These are phyloP conservation scores for Dynastes tityus DNA, from an alignment of 2,888 invertebrate species.

Conservation along the genomic window DNA sequence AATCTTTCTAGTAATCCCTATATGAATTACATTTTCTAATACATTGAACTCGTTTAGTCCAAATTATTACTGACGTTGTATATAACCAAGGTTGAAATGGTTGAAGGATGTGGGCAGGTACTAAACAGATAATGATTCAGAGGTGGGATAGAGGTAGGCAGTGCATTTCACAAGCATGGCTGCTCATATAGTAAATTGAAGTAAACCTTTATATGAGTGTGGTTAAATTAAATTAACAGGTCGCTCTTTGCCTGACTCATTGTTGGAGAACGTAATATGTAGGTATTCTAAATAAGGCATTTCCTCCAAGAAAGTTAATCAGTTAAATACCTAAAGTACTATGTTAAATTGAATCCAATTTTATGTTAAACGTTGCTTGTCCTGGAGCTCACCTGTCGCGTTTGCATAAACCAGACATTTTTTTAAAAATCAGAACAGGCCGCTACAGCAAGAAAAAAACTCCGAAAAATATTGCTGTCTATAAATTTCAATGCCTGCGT, in stretches of 20 bases:
- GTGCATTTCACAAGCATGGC: slow-evolving; percentile 39
- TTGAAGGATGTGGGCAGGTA: slow-evolving; percentile 47
- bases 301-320: slow-evolving; percentile 20
- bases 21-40: neutral
- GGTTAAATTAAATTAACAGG: slow-evolving; percentile 32
- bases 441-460: slow-evolving; percentile 10
- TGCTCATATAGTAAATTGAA: slow-evolving; percentile 33
- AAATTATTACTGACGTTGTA: slow-evolving; percentile 3
- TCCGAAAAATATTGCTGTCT: slow-evolving; percentile 9
- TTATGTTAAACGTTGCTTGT: neutral
- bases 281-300: slow-evolving; percentile 39
- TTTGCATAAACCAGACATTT: neutral
- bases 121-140: slow-evolving; percentile 45
- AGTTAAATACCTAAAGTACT: neutral
- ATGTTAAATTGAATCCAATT: neutral
- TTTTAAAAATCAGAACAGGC: slow-evolving; percentile 13
- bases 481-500: slow-evolving; percentile 27
- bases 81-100: slow-evolving; percentile 42
- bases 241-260: slow-evolving; percentile 33
- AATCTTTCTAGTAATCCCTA: neutral
- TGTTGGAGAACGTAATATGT: slow-evolving; percentile 3
- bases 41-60: neutral
- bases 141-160: slow-evolving; percentile 46
- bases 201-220: slow-evolving; percentile 16
- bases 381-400: neutral